Evolutionary conservation across 2,113 vertebrate species (phyloP).

Genomic region (Onychostruthus taczanowskii): DNA sequence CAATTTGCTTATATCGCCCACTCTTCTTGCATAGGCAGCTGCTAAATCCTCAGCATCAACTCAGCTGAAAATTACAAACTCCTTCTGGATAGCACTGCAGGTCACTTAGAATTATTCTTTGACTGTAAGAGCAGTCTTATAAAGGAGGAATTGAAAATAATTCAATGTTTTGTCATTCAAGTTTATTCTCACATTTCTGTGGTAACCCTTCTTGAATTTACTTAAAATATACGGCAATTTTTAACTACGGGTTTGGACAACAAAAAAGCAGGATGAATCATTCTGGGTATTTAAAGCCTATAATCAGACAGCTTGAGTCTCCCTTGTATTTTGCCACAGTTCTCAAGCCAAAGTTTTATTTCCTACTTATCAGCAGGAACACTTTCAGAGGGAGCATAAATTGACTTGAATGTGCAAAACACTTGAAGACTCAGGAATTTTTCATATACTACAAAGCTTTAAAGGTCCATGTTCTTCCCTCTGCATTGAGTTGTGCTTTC

Average conservation of each 20-base stretch:
- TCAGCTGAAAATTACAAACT: slow-evolving; percentile 44
- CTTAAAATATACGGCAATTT: slow-evolving; percentile 51
- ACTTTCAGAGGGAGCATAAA: not conserved
- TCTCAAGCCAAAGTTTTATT: slow-evolving; percentile 47
- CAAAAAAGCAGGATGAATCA: slow-evolving; percentile 62
- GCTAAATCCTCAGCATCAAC: slow-evolving; percentile 30
- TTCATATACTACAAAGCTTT: not conserved
- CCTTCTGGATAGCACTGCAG: slow-evolving; percentile 39
- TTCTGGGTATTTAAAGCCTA: slow-evolving; percentile 59
- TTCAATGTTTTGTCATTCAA: slow-evolving; percentile 47
- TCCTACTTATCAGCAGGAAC: slow-evolving; percentile 17
- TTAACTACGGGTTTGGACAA: slow-evolving; percentile 65
- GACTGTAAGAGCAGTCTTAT: slow-evolving; percentile 28
- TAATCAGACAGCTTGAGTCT: slow-evolving; percentile 61
- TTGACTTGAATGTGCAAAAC: slow-evolving; percentile 1
- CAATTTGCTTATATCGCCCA: slow-evolving; percentile 48
- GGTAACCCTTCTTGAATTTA: slow-evolving; percentile 52
- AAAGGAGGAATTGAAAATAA: slow-evolving; percentile 40
- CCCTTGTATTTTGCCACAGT: slow-evolving; percentile 40
- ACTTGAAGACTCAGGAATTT: not conserved
- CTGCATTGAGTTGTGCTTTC: not conserved
- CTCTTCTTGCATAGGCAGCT: slow-evolving; percentile 61
- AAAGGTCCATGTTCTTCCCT: not conserved
- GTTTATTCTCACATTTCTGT: slow-evolving; percentile 53
- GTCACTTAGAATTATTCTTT: slow-evolving; percentile 47